Evolutionary conservation across 1,140 invertebrate genomes (phyloP), one percentile per base, ranked within the genome.

Genomic region (Drosophila seguyi): DNA sequence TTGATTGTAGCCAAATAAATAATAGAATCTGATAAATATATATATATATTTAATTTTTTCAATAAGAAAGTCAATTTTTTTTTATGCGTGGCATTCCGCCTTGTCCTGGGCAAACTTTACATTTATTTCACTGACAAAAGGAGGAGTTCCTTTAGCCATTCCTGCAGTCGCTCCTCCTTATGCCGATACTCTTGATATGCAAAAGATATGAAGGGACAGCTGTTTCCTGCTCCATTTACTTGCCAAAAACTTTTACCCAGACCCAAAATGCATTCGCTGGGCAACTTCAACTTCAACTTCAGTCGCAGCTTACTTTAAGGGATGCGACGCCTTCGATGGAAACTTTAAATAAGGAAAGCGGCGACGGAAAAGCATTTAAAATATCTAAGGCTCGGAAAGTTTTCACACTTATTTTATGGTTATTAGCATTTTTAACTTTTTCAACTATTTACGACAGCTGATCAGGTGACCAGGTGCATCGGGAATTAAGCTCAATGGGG

Each of bases 191-290:
- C 83, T 71, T 88, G 84, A 88, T 88, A 88, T 88, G 84, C 84
- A 88, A 88, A 90, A 88, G 84, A 88, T 88, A 88, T 88, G 80
- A 90, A 88, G 85, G 84, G 84, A 84, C 84, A 88, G 84, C 84
- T 88, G 84, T 88, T 88, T 88, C 84, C 84, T 88, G 84, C 84
- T 88, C 84, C 84, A 88, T 88, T 88, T 88, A 81, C 84, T 88
- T 88, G 80, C 76, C 80, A 72, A 88, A 88, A 88, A 88, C 77
- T 88, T 88, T 90, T 84, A 41, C 76, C 76, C 79, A 90, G 73
- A 56, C 44, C 80, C 67, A 57, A 84, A 55, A 84, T 90, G 84
- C 77, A 88, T 84, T 84, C 67, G 29, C 60, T 16, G 8, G 18
- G 41, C 55, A 72, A 72, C 68, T 79, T 67, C 13, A 36, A 6